Evolutionary conservation across 1,140 invertebrate genomes (phyloP), one percentile per base, ranked within the genome.

Genomic region (Scaptomyza graminum): DNA sequence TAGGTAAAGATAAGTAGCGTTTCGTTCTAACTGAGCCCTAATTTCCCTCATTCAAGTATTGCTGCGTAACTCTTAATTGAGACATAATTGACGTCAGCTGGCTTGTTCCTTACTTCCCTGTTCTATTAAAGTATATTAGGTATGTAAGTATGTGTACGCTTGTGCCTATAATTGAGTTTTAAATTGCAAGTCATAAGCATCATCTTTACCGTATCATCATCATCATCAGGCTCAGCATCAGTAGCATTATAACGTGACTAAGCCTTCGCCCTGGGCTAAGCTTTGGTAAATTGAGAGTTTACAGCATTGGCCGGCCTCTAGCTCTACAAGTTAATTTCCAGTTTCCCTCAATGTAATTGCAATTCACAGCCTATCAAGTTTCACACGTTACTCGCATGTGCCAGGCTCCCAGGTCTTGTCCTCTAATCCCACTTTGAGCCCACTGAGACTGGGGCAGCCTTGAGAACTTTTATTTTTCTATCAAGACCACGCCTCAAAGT

Each of bases 131-230:
- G 62, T 59, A 59, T 52, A 46, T 15, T 47, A 9, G 15, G 12
- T 44, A 15, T 8, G 16, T 44, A 15, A 5, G 16, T 56, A 13
- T 54, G 50, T 12, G 59, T 46, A 44, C 63, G 51, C 41, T 46
- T 60, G 25, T 43, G 46, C 22, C 65, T 50, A 82, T 87, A 82
- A 87, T 88, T 88, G 79, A 46, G 68, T 74, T 76, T 65, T 74
- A 82, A 87, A 82, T 87, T 87, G 83, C 82, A 51, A 78, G 77
- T 85, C 82, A 87, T 81, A 74, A 76, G 54, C 64, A 77, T 76
- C 81, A 76, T 72, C 63, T 43, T 57, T 54, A 28, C 64, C 41
- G 34, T 41, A 59, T 22, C 15, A 34, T 54, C 47, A 67, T 18
- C 13, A 50, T 37, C 37, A 54, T 5, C 5, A 31, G 28, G 28